These are phyloP conservation scores for Larimichthys polyactis DNA, from an alignment of 2,113 vertebrate species.

Conservation along the genomic window DNA sequence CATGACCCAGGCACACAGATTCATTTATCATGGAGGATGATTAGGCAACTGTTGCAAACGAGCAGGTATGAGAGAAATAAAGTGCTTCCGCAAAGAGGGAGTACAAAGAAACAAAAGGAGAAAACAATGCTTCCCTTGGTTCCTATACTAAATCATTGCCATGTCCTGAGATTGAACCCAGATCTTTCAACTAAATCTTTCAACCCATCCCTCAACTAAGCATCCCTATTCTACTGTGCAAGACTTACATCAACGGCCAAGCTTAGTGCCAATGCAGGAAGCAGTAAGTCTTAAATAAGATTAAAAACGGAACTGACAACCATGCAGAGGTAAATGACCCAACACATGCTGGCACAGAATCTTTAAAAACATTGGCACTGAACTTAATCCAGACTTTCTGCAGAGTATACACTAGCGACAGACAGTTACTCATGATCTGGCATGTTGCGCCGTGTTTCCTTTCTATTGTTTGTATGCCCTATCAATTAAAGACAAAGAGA, in stretches of 20 bases:
- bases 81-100: background rate
- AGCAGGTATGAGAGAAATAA: background rate
- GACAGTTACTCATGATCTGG: too few species aligned
- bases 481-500: background rate
- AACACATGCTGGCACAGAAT: background rate
- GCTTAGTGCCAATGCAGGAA: background rate
- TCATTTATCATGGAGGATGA: constrained; percentile 11
- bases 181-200: background rate
- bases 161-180: background rate
- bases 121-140: background rate
- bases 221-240: background rate
- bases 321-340: background rate
- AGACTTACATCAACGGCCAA: background rate
- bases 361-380: background rate
- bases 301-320: too few species aligned
- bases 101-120: background rate
- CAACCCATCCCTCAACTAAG: background rate
- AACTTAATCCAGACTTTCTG: too few species aligned
- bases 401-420: background rate
- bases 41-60: background rate
- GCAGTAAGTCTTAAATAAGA: too few species aligned
- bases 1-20: background rate
- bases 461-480: background rate
- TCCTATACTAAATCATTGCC: too few species aligned
- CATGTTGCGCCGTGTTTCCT: too few species aligned